Evolutionary conservation across 2,797 vertebrate species (phyloP).

Genomic region (Sebastes matsubarae): DNA sequence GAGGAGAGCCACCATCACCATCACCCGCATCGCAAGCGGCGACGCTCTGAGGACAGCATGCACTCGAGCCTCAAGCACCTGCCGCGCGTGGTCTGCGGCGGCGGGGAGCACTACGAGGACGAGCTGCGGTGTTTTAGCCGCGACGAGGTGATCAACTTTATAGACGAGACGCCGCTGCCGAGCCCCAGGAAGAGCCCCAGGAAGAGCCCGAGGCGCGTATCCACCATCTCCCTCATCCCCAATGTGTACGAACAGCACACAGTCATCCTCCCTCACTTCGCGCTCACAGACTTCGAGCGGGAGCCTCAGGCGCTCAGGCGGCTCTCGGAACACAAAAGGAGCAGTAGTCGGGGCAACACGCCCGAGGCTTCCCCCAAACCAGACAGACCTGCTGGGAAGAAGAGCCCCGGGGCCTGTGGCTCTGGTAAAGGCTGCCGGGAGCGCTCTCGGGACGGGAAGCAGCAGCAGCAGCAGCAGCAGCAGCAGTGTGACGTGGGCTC

Average conservation of each 20-base stretch:
- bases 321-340: constrained; percentile 72
- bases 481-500: constrained; percentile 45
- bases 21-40: constrained; percentile 82
- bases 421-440: constrained; percentile 59
- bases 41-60: constrained; percentile 87
- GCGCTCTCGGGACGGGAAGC: constrained; percentile 48
- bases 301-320: constrained; percentile 88
- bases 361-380: constrained; percentile 60
- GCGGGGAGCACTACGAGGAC: constrained; percentile 78
- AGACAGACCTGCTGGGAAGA: constrained; percentile 47
- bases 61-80: constrained; percentile 80
- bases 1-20: constrained; percentile 84
- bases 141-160: constrained; percentile 88
- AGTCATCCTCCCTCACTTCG: constrained; percentile 81
- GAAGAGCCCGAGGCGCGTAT: constrained; percentile 81
- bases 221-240: constrained; percentile 83
- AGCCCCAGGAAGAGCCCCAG: constrained; percentile 85
- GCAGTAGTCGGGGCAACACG: constrained; percentile 57
- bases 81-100: constrained; percentile 72
- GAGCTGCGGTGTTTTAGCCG: constrained; percentile 86
- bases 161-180: constrained; percentile 85
- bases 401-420: constrained; percentile 50
- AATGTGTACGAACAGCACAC: constrained; percentile 77
- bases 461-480: neutral
- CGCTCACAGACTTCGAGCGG: constrained; percentile 87